A percentile compares a stretch with the other conserved stretches of the same genome.
phyloP scores from a whole-genome alignment of 2,113 vertebrate genomes.

The Trogon surrucura region DNA sequence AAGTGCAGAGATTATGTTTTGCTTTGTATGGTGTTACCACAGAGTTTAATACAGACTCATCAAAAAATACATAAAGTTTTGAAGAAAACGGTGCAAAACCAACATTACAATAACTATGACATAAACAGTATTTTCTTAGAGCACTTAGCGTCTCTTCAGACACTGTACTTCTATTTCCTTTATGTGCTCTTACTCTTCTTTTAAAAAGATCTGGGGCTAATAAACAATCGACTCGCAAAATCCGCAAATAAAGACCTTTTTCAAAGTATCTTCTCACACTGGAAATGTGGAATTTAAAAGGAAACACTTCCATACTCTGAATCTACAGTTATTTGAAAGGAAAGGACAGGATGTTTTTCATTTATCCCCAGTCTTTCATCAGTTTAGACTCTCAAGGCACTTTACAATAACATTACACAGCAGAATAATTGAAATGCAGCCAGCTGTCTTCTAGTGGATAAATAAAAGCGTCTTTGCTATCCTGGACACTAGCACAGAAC shows the following conservation, averaged over 20 bases:
- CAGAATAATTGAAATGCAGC: conserved; percentile 60
- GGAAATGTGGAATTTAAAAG: neutral
- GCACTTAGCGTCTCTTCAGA: neutral
- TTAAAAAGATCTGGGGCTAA: neutral
- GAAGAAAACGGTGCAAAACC: neutral
- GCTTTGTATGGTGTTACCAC: neutral
- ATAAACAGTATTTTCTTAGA: neutral
- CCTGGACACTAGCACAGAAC: neutral
- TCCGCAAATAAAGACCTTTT: neutral
- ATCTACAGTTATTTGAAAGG: conserved; percentile 19
- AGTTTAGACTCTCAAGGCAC: conserved; percentile 41
- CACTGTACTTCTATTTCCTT: neutral
- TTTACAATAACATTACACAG: conserved; percentile 41
- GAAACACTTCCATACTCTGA: conserved; percentile 4
- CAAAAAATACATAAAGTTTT: neutral
- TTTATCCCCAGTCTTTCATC: conserved; percentile 51
- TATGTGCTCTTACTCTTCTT: neutral
- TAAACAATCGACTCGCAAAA: neutral
- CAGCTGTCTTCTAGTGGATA: conserved; percentile 34
- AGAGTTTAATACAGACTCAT: neutral
- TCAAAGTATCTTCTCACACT: neutral
- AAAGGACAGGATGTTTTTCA: conserved; percentile 58
- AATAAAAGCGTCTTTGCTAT: conserved; percentile 30
- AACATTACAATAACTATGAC: neutral
- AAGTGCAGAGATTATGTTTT: neutral